Evolutionary conservation across 2,888 invertebrate species (phyloP).

Genomic region (Deroplatys truncata): DNA sequence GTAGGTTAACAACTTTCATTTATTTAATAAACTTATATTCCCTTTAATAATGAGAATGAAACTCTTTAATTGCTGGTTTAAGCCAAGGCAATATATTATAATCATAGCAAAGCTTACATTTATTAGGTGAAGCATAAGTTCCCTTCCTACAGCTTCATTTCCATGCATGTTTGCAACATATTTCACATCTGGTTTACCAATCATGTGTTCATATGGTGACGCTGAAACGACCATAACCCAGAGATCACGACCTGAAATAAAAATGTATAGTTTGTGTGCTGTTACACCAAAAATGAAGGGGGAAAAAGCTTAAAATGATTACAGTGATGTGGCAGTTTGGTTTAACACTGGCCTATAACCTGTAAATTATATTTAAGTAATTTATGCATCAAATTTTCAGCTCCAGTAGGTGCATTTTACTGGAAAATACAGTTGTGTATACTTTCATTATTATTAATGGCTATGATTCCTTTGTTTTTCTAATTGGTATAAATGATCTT

Average conservation of each 20-base stretch:
- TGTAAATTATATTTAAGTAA: too few species aligned
- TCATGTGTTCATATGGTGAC: slow-evolving; percentile 86
- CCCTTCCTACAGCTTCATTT: slow-evolving; percentile 93
- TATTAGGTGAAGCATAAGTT: slow-evolving; percentile 87
- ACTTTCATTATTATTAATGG: too few species aligned
- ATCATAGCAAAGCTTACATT: slow-evolving; percentile 52
- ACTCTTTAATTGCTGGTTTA: background rate
- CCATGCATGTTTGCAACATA: slow-evolving; percentile 98
- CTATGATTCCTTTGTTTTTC: too few species aligned
- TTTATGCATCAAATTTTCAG: too few species aligned
- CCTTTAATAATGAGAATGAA: background rate
- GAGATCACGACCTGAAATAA: slow-evolving; percentile 69
- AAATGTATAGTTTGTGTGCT: background rate
- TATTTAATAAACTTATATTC: background rate
- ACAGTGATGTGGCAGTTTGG: background rate
- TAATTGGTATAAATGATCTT: too few species aligned
- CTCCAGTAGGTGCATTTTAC: too few species aligned
- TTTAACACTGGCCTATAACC: too few species aligned
- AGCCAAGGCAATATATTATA: background rate
- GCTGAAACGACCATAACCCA: slow-evolving; percentile 93
- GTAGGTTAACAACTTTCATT: background rate
- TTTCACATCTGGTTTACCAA: slow-evolving; percentile 95
- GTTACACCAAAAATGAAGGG: background rate
- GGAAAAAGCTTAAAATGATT: background rate
- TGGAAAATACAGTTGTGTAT: too few species aligned